Evolutionary conservation across 2,113 vertebrate genomes (phyloP), one percentile per base, ranked within the genome.

Genomic region (Vulpes vulpes): DNA sequence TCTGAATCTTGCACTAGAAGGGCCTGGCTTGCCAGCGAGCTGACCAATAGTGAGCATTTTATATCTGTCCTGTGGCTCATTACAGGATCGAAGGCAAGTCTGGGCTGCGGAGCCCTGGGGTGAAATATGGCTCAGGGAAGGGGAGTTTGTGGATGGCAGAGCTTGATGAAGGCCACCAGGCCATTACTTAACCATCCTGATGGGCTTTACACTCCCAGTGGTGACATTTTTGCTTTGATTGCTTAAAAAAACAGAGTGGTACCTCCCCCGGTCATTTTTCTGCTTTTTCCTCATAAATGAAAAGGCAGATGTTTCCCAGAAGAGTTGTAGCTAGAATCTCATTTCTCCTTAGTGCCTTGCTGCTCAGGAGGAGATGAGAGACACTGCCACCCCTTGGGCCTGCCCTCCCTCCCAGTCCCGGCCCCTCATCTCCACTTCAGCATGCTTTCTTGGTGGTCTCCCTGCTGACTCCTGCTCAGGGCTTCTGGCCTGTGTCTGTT

Each of bases 161-260:
- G 60, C 85, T n/a, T n/a, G 71, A 23, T 9, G 84, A 55, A 53
- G 65, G 84, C 1, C 0, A 38, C 89, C 5, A 38, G 71, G 73
- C 91, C 62, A 30, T 96, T 38, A 74, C 51, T 83, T 94, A 86
- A 64, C 82, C 51, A 43, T 49, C n/a, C 51, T 71, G 85, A 95
- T 74, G 86, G 93, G 64, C 55, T 93, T 92, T 86, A 9, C 0
- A 1, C 17, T 97, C 93, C 95, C 86, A 76, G 82, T 3, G 43
- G 91, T 82, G 92, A 95, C 89, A 96, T 98, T 96, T 96, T 89
- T 94, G 94, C 71, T n/a, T 62, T 0, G 35, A 76, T 91, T 97
- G 82, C 89, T 97, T 85, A 94, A 96, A 91, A 89, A 95, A 73
- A 38, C 38, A 87, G 76, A 93, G 49, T 7, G 2, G 82, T 17